phyloP scores from a whole-genome alignment of 2,113 vertebrate species.

The Microtus pennsylvanicus region DNA sequence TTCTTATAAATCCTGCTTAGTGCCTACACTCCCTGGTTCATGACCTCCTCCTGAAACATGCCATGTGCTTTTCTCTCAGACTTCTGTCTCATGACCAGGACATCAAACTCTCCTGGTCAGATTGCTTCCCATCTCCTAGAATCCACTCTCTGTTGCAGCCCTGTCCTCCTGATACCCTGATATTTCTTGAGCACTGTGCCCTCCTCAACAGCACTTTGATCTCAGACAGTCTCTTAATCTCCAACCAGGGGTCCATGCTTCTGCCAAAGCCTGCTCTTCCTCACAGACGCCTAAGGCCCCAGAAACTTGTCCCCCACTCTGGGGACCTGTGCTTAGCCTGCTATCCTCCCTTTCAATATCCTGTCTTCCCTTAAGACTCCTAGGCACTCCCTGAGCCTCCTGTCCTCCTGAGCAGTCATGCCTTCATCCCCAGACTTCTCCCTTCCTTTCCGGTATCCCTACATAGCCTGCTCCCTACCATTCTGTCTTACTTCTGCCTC shows the following conservation, averaged over 20 bases:
- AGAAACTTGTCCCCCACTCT: too few relatives aligned
- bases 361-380: not conserved
- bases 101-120: too few relatives aligned
- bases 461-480: not conserved
- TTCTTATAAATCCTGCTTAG: not conserved
- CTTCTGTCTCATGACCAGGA: too few relatives aligned
- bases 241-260: not conserved
- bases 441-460: not conserved
- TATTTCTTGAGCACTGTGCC: not conserved
- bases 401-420: too few relatives aligned
- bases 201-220: not conserved
- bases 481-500: not conserved
- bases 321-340: not conserved
- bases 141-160: not conserved
- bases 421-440: too few relatives aligned
- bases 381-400: not conserved
- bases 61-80: not conserved
- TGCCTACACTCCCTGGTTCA: not conserved
- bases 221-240: not conserved
- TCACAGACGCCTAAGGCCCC: not conserved
- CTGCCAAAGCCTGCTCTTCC: not conserved
- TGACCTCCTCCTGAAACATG: not conserved
- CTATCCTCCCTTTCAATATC: too few relatives aligned
- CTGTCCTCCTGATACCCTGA: not conserved
- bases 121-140: not conserved